A percentile compares a stretch with the other conserved stretches of the same genome.
Evolutionary conservation across 2,888 invertebrate species (phyloP).

Genomic region (Lepidochitona cinerea): DNA sequence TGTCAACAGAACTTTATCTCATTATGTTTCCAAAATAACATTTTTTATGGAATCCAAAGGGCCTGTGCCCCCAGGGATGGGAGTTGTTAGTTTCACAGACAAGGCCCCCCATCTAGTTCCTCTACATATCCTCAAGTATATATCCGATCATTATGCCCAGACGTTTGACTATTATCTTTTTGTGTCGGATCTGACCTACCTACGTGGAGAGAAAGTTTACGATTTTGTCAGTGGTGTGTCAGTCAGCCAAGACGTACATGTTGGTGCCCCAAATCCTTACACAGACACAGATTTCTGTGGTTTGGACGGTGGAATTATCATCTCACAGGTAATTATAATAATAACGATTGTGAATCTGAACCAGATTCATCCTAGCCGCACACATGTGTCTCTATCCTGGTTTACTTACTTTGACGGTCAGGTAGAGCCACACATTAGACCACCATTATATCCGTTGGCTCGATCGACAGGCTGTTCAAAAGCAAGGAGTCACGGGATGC

Average conservation of each 20-base stretch:
- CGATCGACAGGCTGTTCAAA: too few species aligned
- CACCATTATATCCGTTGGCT: too few species aligned
- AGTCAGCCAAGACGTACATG: conserved; percentile 87
- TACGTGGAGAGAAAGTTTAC: conserved; percentile 84
- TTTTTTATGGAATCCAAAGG: conserved; percentile 78
- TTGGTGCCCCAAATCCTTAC: conserved; percentile 76
- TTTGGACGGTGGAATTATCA: conserved; percentile 86
- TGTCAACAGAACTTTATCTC: conserved; percentile 89
- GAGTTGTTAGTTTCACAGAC: conserved; percentile 89
- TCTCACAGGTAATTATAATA: conserved; percentile 80
- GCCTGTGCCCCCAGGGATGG: conserved; percentile 48
- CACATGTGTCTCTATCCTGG: too few species aligned
- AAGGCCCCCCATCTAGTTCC: conserved; percentile 82
- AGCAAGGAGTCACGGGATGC: too few species aligned
- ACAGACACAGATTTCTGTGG: conserved; percentile 65
- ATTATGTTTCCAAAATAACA: conserved; percentile 85
- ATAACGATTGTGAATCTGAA: too few species aligned
- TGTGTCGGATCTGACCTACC: conserved; percentile 86
- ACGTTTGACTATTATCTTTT: conserved; percentile 95
- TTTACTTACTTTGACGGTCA: too few species aligned
- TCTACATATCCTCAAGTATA: conserved; percentile 90
- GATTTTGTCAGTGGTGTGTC: conserved; percentile 84
- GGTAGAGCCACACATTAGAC: too few species aligned
- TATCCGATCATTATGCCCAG: conserved; percentile 89
- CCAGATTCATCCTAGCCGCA: too few species aligned